Percentiles rank a stretch among this genome's conserved stretches.
phyloP scores from a whole-genome alignment of 2,113 vertebrate species.

The Mobula birostris region DNA sequence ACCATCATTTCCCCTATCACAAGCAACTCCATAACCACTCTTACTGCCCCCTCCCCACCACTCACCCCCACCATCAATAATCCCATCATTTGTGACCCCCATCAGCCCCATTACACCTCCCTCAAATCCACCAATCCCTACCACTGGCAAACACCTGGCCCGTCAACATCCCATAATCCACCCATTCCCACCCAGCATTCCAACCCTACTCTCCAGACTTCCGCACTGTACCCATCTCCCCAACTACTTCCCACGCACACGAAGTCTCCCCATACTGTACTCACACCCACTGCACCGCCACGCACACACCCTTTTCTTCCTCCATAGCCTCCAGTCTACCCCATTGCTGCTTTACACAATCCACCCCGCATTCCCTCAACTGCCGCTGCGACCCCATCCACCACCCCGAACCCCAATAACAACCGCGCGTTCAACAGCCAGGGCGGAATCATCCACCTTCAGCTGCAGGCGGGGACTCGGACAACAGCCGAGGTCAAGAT shows the following conservation, averaged over 20 bases:
- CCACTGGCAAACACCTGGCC: too few relatives aligned
- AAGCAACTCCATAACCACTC: too few relatives aligned
- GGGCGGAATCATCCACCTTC: not conserved
- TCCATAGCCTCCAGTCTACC: not conserved
- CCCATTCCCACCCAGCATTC: conserved; percentile 11
- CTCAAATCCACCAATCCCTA: conserved; percentile 53
- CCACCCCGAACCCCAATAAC: too few relatives aligned
- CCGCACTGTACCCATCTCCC: conserved; percentile 44
- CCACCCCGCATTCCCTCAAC: not conserved
- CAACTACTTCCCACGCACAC: not conserved
- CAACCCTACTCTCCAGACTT: conserved; percentile 42
- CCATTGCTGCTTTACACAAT: too few relatives aligned
- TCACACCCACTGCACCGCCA: not conserved
- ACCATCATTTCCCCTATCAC: too few relatives aligned
- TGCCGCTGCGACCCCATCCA: too few relatives aligned
- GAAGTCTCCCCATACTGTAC: not conserved
- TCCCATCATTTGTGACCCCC: too few relatives aligned
- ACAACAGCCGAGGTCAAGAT: not conserved
- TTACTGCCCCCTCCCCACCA: too few relatives aligned
- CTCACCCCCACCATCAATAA: too few relatives aligned
- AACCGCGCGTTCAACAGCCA: not conserved
- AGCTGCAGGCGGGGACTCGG: not conserved
- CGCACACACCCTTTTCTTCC: not conserved
- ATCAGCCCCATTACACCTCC: conserved; percentile 45
- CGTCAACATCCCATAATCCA: too few relatives aligned